Evolutionary conservation across 1,140 invertebrate genomes (phyloP).

Genomic region (Diorhabda sublineata): DNA sequence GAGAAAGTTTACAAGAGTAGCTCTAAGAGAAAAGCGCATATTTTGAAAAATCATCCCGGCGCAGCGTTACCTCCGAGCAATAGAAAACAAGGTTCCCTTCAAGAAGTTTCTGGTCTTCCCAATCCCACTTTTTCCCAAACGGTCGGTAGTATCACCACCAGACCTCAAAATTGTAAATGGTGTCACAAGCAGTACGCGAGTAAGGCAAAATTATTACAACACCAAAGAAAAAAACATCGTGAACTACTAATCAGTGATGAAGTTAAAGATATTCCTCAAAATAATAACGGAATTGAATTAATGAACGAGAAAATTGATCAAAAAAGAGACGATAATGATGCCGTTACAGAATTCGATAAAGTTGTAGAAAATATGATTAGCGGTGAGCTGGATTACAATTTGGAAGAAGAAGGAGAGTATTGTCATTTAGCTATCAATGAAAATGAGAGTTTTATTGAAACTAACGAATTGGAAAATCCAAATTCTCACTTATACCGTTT

Average conservation of each 20-base stretch:
- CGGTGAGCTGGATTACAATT: conserved; percentile 14
- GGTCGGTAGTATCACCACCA: conserved; percentile 68
- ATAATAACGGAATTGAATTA: not conserved
- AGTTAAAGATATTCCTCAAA: not conserved
- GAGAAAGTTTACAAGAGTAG: conserved; percentile 85
- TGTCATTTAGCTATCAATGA: conserved; percentile 34
- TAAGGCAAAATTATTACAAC: conserved; percentile 76
- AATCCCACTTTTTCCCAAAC: conserved; percentile 66
- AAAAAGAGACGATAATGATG: not conserved
- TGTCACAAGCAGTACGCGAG: conserved; percentile 83
- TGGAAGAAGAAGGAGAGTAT: conserved; percentile 32
- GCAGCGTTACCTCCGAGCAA: conserved; percentile 63
- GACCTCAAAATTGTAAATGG: conserved; percentile 72
- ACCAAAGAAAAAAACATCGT: conserved; percentile 71
- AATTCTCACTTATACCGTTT: conserved; percentile 37
- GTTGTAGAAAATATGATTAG: conserved; percentile 18
- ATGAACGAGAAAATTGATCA: conserved; percentile 6
- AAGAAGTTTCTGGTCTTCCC: conserved; percentile 48
- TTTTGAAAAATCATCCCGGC: conserved; percentile 81
- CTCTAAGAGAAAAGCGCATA: conserved; percentile 79
- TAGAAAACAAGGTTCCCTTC: conserved; percentile 48
- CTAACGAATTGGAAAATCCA: conserved; percentile 26
- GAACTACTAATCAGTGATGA: conserved; percentile 19
- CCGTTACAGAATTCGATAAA: not conserved
- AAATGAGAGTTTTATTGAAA: conserved; percentile 30